Evolutionary conservation across 2,888 invertebrate genomes (phyloP).

Genomic region (Endomychus coccineus): DNA sequence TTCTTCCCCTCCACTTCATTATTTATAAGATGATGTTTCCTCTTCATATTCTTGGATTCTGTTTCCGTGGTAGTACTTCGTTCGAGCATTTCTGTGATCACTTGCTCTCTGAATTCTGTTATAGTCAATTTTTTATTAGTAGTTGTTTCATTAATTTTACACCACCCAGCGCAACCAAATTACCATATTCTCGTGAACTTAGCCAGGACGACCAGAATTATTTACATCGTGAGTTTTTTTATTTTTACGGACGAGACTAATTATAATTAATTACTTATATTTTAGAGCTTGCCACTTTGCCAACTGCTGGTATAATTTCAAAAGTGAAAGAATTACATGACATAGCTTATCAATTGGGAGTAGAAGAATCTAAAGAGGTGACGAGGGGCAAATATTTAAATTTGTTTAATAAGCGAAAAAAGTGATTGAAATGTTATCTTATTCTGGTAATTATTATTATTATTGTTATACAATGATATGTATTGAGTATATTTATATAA

Average conservation of each 20-base stretch:
- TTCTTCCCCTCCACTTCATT: too few species aligned
- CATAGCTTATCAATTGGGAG: slow-evolving; percentile 85
- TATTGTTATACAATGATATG: too few species aligned
- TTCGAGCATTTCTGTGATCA: too few species aligned
- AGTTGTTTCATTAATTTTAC: slow-evolving; percentile 61
- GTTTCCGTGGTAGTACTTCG: too few species aligned
- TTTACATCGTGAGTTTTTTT: slow-evolving; percentile 62
- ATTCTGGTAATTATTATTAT: too few species aligned
- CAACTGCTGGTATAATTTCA: slow-evolving; percentile 77
- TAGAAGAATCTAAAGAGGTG: slow-evolving; percentile 95
- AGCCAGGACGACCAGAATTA: slow-evolving; percentile 67
- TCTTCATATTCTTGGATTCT: too few species aligned
- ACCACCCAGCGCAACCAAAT: slow-evolving; percentile 52
- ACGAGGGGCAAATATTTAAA: slow-evolving; percentile 91
- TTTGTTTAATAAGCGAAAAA: slow-evolving; percentile 64
- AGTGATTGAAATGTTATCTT: too few species aligned
- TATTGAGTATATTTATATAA: too few species aligned
- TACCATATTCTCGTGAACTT: slow-evolving; percentile 62
- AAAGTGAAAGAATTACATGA: slow-evolving; percentile 94
- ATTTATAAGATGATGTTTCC: too few species aligned
- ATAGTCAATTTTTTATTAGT: too few species aligned
- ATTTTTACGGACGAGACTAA: not conserved
- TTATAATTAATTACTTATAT: too few species aligned
- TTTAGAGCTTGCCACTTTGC: slow-evolving; percentile 65
- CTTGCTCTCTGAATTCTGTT: too few species aligned